These are phyloP conservation scores for Parnassius apollo DNA, from an alignment of 2,888 invertebrate genomes.

Conservation along the genomic window DNA sequence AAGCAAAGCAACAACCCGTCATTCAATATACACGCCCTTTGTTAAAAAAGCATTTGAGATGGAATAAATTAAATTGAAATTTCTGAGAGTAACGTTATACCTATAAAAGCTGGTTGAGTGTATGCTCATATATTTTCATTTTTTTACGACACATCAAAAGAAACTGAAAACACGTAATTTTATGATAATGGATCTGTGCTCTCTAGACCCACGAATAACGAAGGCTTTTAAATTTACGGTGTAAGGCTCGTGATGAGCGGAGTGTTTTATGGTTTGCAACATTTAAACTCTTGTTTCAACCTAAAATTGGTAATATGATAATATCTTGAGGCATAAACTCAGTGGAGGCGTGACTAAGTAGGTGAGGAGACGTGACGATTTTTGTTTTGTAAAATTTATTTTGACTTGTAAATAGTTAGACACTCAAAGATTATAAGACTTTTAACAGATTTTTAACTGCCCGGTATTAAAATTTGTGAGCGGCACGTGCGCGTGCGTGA, in stretches of 20 bases:
- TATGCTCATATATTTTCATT: conserved; percentile 59
- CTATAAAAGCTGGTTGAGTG: conserved; percentile 38
- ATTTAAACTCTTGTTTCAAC: conserved; percentile 48
- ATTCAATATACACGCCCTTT: conserved; percentile 9
- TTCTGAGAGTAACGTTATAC: conserved; percentile 23
- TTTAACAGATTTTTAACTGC: too few relatives aligned
- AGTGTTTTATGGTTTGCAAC: conserved; percentile 63
- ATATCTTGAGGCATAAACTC: conserved; percentile 37
- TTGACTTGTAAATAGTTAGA: not conserved
- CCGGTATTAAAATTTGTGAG: too few relatives aligned
- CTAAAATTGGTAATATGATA: conserved; percentile 25
- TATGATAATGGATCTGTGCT: conserved; percentile 74
- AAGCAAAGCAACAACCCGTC: conserved; percentile 6
- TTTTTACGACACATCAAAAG: conserved; percentile 77
- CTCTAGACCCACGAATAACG: conserved; percentile 59
- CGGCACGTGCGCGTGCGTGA: too few relatives aligned
- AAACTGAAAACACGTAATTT: conserved; percentile 77
- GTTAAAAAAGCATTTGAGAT: conserved; percentile 22
- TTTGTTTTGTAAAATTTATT: conserved; percentile 13
- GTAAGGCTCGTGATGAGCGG: conserved; percentile 58
- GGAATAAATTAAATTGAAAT: conserved; percentile 33
- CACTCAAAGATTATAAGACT: not conserved
- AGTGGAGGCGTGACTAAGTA: conserved; percentile 11
- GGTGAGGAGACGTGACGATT: conserved; percentile 24
- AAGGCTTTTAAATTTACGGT: conserved; percentile 77